A percentile compares a stretch with the other conserved stretches of the same genome.
These are phyloP conservation scores for Drosophila yakuba DNA, from an alignment of 1,140 invertebrate species.

Conservation along the genomic window DNA sequence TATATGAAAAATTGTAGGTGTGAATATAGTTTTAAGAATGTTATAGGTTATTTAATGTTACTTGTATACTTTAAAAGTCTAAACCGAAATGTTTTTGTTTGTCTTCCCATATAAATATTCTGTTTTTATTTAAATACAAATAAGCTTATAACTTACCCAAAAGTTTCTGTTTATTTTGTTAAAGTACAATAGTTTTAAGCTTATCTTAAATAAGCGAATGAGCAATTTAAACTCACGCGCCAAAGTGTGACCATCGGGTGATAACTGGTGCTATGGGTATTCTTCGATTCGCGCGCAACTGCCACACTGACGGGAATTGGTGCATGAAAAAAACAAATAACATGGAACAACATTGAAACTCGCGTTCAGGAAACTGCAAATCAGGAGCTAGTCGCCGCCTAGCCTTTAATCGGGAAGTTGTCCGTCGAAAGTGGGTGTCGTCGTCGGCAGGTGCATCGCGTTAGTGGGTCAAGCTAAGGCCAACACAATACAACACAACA, in stretches of 20 bases:
- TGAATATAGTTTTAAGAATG: too few relatives aligned
- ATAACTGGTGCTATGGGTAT: not conserved
- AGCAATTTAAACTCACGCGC: not conserved
- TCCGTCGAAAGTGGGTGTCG: not conserved
- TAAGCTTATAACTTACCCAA: too few relatives aligned
- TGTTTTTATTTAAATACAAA: too few relatives aligned
- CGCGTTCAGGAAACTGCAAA: slow-evolving; percentile 9
- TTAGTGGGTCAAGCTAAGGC: slow-evolving; percentile 28
- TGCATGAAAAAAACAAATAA: slow-evolving; percentile 38
- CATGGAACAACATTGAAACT: slow-evolving; percentile 15
- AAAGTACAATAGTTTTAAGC: too few relatives aligned
- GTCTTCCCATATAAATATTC: too few relatives aligned
- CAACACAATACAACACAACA: not conserved
- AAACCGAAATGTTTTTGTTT: too few relatives aligned
- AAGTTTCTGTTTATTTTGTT: too few relatives aligned
- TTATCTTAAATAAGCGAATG: too few relatives aligned
- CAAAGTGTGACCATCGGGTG: not conserved
- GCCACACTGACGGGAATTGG: slow-evolving; percentile 1
- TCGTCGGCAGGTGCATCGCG: slow-evolving; percentile 21
- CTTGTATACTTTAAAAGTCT: too few relatives aligned
- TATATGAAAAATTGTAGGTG: too few relatives aligned
- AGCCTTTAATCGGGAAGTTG: slow-evolving; percentile 11
- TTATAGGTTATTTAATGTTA: too few relatives aligned
- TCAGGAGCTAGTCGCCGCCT: slow-evolving; percentile 16
- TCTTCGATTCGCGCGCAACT: not conserved